Percentiles rank a stretch among this genome's conserved stretches.
Evolutionary conservation across 2,113 vertebrate genomes (phyloP).

Genomic region (Arvicanthis niloticus): DNA sequence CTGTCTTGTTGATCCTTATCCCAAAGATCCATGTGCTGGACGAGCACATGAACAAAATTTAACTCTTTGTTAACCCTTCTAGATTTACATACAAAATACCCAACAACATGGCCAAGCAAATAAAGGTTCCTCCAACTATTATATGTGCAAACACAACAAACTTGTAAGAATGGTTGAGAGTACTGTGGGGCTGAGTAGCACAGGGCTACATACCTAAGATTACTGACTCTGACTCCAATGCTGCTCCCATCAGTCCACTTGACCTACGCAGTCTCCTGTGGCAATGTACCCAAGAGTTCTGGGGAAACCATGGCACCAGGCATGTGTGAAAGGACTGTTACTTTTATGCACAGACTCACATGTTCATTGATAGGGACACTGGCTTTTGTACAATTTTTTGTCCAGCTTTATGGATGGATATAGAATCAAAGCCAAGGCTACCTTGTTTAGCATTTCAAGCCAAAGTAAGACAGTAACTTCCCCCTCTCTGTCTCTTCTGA

Average conservation of each 20-base stretch:
- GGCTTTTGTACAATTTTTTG: neutral
- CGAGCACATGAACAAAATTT: conserved; percentile 13
- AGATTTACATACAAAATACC: neutral
- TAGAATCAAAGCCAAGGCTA: neutral
- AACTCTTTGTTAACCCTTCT: neutral
- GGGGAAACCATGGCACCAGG: neutral
- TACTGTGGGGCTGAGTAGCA: neutral
- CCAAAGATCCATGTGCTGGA: neutral
- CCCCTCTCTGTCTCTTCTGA: neutral
- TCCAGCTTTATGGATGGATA: neutral
- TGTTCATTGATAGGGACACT: neutral
- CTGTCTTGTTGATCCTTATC: neutral
- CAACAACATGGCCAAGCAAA: conserved; percentile 42
- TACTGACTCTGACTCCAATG: neutral
- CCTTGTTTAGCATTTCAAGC: neutral
- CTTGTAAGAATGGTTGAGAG: neutral
- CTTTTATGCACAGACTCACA: neutral
- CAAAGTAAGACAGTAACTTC: neutral
- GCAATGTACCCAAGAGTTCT: neutral
- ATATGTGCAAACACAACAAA: neutral
- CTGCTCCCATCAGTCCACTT: neutral
- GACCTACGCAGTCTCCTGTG: neutral
- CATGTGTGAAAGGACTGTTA: neutral
- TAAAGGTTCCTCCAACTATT: neutral
- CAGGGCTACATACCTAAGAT: neutral